These are phyloP conservation scores for Drosophila ezoana DNA, from an alignment of 2,888 invertebrate species.

Conservation along the genomic window DNA sequence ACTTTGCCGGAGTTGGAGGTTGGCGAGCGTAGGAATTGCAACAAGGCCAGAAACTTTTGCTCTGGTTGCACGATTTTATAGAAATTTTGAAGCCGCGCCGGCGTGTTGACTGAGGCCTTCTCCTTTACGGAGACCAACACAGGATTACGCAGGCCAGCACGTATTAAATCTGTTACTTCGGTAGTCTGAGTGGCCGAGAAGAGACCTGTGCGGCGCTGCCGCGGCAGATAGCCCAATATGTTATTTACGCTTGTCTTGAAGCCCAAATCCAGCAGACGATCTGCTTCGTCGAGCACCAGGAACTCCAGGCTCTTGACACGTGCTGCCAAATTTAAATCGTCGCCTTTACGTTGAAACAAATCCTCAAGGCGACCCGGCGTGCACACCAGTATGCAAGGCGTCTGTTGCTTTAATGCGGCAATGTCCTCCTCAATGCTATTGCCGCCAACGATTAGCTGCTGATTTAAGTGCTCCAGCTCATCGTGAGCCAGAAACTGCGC, in stretches of 20 bases:
- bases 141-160: slow-evolving; percentile 97
- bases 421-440: slow-evolving; percentile 92
- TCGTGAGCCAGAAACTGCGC: slow-evolving; percentile 86
- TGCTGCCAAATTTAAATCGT: slow-evolving; percentile 89
- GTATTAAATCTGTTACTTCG: slow-evolving; percentile 94
- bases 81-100: slow-evolving; percentile 90
- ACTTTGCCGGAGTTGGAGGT: slow-evolving; percentile 86
- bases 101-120: slow-evolving; percentile 91
- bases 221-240: slow-evolving; percentile 95
- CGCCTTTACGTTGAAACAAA: slow-evolving; percentile 89
- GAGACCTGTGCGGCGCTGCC: slow-evolving; percentile 97
- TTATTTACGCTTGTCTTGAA: slow-evolving; percentile 90
- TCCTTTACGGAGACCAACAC: slow-evolving; percentile 95
- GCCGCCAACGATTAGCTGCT: slow-evolving; percentile 92
- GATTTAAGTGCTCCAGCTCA: slow-evolving; percentile 86
- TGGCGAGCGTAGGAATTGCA: slow-evolving; percentile 90
- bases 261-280: slow-evolving; percentile 96
- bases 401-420: slow-evolving; percentile 87
- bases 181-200: slow-evolving; percentile 99
- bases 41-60: slow-evolving; percentile 91
- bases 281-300: slow-evolving; percentile 98
- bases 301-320: slow-evolving; percentile 94
- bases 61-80: slow-evolving; percentile 92
- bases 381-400: slow-evolving; percentile 95
- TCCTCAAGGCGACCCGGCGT: slow-evolving; percentile 98